These are phyloP conservation scores for Enteromius fasciolatus DNA, from an alignment of 2,797 vertebrate species.

Conservation along the genomic window DNA sequence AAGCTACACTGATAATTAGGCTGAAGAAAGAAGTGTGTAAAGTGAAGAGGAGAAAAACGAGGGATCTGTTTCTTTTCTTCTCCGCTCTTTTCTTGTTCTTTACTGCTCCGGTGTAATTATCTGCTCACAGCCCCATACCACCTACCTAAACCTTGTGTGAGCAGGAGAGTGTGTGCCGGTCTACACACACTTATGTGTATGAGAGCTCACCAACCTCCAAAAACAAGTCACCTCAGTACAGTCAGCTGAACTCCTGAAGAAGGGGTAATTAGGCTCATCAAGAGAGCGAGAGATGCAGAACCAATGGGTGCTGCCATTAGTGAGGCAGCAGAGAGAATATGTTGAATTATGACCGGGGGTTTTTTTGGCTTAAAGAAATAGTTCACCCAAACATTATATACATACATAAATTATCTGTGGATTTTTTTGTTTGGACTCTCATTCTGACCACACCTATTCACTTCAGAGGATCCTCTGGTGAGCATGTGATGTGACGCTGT, in stretches of 20 bases:
- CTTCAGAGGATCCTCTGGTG: background rate
- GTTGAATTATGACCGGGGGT: background rate
- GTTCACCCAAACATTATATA: background rate
- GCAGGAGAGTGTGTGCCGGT: slow-evolving; percentile 19
- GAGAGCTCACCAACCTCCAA: slow-evolving; percentile 25
- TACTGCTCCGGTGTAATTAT: slow-evolving; percentile 44
- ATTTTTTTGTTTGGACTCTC: background rate
- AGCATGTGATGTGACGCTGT: background rate
- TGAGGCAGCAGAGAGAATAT: slow-evolving; percentile 12
- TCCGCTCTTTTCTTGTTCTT: slow-evolving; percentile 32
- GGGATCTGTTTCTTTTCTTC: slow-evolving; percentile 44
- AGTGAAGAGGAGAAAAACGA: slow-evolving; percentile 37
- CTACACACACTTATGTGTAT: background rate
- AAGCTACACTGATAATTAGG: slow-evolving; percentile 44
- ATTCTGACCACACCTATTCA: background rate
- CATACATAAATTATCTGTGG: background rate
- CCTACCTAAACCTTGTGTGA: slow-evolving; percentile 24
- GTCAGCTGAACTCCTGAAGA: slow-evolving; percentile 44
- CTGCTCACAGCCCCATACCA: slow-evolving; percentile 43
- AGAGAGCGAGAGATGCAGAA: background rate
- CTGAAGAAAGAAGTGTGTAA: slow-evolving; percentile 34
- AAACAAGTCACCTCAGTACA: slow-evolving; percentile 50
- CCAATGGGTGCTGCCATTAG: slow-evolving; percentile 9
- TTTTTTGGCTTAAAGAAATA: background rate
- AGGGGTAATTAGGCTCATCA: slow-evolving; percentile 15